These are phyloP conservation scores for Apis mellifera DNA, from an alignment of 1,140 invertebrate species.

Conservation along the genomic window Amel_HAv3.1 CM009932.2:7126501-7127000, in stretches of 20 bases:
- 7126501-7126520: conserved; percentile 25
- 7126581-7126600: conserved; percentile 11
- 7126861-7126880: not conserved
- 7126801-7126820: not conserved
- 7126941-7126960: too few relatives aligned
- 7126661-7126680: conserved; percentile 14
- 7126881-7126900: not conserved
- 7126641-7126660: not conserved
- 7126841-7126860: too few relatives aligned
- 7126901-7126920: too few relatives aligned
- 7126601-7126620: conserved; percentile 3
- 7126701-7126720: not conserved
- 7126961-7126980: too few relatives aligned
- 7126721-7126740: not conserved
- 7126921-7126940: too few relatives aligned
- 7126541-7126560: too few relatives aligned
- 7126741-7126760: conserved; percentile 3
- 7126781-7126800: not conserved
- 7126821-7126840: not conserved
- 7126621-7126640: conserved; percentile 15
- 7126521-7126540: not conserved
- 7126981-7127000: too few relatives aligned
- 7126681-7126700: not conserved
- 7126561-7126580: not conserved
- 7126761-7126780: not conserved